These are phyloP conservation scores for Brachyalestes nurse DNA, from an alignment of 2,797 vertebrate species.

Conservation along the genomic window DNA sequence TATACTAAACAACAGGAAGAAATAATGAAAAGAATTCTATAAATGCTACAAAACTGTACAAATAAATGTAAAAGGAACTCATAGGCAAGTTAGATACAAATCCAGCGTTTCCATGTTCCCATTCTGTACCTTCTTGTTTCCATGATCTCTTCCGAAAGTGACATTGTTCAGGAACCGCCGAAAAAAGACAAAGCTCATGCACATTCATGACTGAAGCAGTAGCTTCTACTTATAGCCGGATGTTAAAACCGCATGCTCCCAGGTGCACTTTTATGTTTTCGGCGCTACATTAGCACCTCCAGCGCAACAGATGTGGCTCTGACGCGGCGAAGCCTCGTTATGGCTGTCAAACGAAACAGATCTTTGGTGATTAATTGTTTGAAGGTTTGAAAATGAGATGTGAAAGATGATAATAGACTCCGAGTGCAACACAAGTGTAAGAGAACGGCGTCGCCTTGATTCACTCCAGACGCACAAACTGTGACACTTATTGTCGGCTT, in stretches of 20 bases:
- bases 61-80: no score
- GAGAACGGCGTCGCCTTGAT: constrained; percentile 7
- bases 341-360: constrained; percentile 38
- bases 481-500: constrained; percentile 36
- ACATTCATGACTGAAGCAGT: not conserved
- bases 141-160: no score
- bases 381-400: constrained; percentile 34
- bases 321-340: constrained; percentile 6
- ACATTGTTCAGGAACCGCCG: no score
- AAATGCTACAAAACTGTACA: no score
- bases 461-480: constrained; percentile 15
- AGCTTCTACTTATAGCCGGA: not conserved
- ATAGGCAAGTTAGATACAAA: no score
- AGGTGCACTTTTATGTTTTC: not conserved
- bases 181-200: not conserved
- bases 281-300: constrained; percentile 13
- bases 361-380: constrained; percentile 46
- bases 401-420: constrained; percentile 6
- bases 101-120: no score
- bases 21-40: no score
- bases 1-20: no score
- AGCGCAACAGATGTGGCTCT: not conserved
- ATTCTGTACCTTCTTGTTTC: no score
- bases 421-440: constrained; percentile 5
- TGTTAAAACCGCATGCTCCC: not conserved